Base-by-base conservation (phyloP, 2,113 vertebrate species). In the Limnothrissa miodon region DNA sequence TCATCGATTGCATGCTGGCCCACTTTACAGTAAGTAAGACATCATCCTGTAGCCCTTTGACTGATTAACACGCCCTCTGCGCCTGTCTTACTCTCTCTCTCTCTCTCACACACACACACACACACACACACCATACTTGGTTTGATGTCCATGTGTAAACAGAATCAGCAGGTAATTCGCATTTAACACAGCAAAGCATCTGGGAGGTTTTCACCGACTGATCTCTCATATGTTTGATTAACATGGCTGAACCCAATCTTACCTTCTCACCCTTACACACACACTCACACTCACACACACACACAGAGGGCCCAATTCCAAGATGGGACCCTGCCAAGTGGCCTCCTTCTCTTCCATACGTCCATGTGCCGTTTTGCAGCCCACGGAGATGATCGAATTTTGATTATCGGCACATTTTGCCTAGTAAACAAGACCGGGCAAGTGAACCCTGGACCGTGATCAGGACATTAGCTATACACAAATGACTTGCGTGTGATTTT, bases 371-470 rank as follows among this genome's bases (percentile, higher is more conserved):
- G 19, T 56, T 21, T 21, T 39, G 45, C 23, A 39, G n/a, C 21
- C 39, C 42, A 17, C 10, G 15, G 79, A 51, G 45, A n/a, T 33
- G 36, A 79, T 62, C 62, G 78, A 79, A 70, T 79, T 79, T 79
- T 79, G 78, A 83, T 83, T 79, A 79, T 83, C 74, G 56, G 78
- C 39, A 79, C 78, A 83, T 45, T 83, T 79, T 79, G 39, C 51
- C 53, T 83, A 53, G 82, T 82, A 88, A 87, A 83, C 84, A 83
- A 70, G 78, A 80, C 78, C 21, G 51, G 19, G n/a, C 86, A 53
- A 83, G 78, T 83, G 80, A 87, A 83, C 88, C 83, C 62, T 87
- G 81, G 56, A 80, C 86, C 48, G 15, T 51, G 39, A 56, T 79
- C 81, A 80, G 36, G 82, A 42, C 42, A 51, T 70, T 23, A 78